Conservation (phyloP, 2,888 invertebrate species). For the Stenichneumon culpator region DNA sequence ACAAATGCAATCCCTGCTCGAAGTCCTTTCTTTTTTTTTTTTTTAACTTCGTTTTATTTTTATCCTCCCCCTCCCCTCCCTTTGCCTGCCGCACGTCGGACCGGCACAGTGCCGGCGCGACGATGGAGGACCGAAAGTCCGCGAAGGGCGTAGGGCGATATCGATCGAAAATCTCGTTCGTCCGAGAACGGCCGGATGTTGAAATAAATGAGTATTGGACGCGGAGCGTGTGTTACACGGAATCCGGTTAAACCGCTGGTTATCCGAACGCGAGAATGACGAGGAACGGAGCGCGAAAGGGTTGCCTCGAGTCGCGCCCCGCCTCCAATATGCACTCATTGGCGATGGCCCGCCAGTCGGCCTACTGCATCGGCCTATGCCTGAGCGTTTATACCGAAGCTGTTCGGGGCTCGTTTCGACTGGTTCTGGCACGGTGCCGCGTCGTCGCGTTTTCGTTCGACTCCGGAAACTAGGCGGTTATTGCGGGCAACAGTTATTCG, state of each 20-base stretch:
- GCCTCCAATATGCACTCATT: conserved; percentile 84
- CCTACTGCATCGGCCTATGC: conserved; percentile 83
- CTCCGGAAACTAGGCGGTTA: conserved; percentile 63
- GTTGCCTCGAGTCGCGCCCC: conserved; percentile 79
- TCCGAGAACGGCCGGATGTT: no score
- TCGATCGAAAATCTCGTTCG: no score
- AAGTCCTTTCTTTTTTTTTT: neutral
- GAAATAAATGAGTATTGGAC: no score
- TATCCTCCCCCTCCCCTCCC: no score
- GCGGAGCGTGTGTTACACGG: neutral
- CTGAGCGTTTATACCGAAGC: conserved; percentile 70
- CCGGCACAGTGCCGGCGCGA: no score
- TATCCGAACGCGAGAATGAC: conserved; percentile 41
- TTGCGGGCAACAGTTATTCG: conserved; percentile 67
- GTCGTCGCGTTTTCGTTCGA: conserved; percentile 78
- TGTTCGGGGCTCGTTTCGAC: conserved; percentile 77
- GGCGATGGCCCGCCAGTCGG: conserved; percentile 82
- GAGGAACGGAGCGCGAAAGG: conserved; percentile 51
- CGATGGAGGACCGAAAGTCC: no score
- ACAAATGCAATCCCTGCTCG: neutral
- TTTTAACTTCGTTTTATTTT: conserved; percentile 1
- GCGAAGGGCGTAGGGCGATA: no score
- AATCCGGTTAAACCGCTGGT: conserved; percentile 27
- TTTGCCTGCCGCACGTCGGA: neutral
- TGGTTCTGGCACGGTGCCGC: conserved; percentile 82